Conservation (phyloP, 2,797 vertebrate genomes). For the Salarias fasciatus region DNA sequence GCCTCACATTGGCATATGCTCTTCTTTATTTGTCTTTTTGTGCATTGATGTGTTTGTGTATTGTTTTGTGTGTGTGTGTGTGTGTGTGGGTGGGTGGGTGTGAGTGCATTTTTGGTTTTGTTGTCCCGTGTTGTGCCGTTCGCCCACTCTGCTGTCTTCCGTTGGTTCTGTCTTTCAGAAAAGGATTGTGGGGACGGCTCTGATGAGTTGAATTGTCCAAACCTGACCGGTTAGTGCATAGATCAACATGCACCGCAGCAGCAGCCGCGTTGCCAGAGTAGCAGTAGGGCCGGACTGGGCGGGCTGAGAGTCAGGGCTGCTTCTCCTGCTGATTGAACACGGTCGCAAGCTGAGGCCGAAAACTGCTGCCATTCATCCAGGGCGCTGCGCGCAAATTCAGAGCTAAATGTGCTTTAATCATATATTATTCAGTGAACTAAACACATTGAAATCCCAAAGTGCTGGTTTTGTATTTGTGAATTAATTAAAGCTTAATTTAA, state of each 20-base stretch:
- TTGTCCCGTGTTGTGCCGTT: slow-evolving; percentile 69
- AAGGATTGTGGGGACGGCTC: slow-evolving; percentile 99
- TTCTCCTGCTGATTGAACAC: slow-evolving; percentile 58
- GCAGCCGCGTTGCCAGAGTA: slow-evolving; percentile 60
- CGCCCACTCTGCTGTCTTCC: slow-evolving; percentile 89
- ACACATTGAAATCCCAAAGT: neutral
- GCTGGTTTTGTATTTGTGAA: no score
- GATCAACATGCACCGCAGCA: slow-evolving; percentile 96
- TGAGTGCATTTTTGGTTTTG: slow-evolving; percentile 48
- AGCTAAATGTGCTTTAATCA: slow-evolving; percentile 15
- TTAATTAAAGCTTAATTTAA: no score
- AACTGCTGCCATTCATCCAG: slow-evolving; percentile 34
- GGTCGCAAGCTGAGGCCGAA: slow-evolving; percentile 41
- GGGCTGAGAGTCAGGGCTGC: slow-evolving; percentile 54
- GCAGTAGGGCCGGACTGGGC: slow-evolving; percentile 35
- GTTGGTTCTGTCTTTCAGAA: slow-evolving; percentile 98
- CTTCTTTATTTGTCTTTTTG: slow-evolving; percentile 22
- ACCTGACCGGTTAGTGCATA: slow-evolving; percentile 99
- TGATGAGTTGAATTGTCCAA: slow-evolving; percentile 99
- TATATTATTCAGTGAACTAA: neutral
- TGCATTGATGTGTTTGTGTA: slow-evolving; percentile 32
- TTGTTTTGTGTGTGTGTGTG: slow-evolving; percentile 29
- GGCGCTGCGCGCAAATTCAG: slow-evolving; percentile 31
- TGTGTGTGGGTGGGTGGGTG: slow-evolving; percentile 27
- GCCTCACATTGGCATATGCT: slow-evolving; percentile 19